Evolutionary conservation across 2,797 vertebrate genomes (phyloP), one percentile per base, ranked within the genome.

Genomic region (Eulemur coronatus): DNA sequence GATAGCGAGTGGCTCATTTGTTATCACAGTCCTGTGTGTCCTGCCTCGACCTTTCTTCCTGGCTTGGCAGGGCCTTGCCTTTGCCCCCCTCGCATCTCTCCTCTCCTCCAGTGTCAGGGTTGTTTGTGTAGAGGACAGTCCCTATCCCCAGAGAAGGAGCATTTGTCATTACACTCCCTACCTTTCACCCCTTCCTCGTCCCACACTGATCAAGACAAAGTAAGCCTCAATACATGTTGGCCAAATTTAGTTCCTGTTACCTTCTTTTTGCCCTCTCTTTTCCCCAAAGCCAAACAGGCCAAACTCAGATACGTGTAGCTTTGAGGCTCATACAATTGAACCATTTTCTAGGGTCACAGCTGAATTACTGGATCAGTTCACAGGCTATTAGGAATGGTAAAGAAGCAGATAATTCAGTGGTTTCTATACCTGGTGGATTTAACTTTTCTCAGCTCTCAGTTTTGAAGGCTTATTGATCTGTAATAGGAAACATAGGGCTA

Each of bases 401-500:
- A 52, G 76, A 89, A 95, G 52, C 41, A 63, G 55, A 43, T 50
- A 87, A 82, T 86, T 97, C 72, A 48, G 38, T 82, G 46, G 30
- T 30, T 85, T 93, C 90, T 91, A 72, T n/a, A 57, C 52, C 43
- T 28, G 17, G 41, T 95, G 50, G 41, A 69, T 81, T 96, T 96
- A 84, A 73, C 69, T 84, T 89, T 97, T 84, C 26, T 30, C 18
- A 75, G 35, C 24, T 96, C 22, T 89, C 41, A 43, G 41, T 52
- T 82, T 91, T 75, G 57, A 96, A 90, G 81, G 2, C 61, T 89
- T 90, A 84, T 88, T 97, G 93, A 91, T 96, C 78, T 76, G 17
- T 86, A 70, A 63, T 24, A 91, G 88, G 63, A 95, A 91, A 79
- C 46, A 52, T 0, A 61, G 63, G 15, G 20, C 57, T 82, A 17